Evolutionary conservation across 2,888 invertebrate species (phyloP).

Genomic region (Peribatodes rhomboidaria): DNA sequence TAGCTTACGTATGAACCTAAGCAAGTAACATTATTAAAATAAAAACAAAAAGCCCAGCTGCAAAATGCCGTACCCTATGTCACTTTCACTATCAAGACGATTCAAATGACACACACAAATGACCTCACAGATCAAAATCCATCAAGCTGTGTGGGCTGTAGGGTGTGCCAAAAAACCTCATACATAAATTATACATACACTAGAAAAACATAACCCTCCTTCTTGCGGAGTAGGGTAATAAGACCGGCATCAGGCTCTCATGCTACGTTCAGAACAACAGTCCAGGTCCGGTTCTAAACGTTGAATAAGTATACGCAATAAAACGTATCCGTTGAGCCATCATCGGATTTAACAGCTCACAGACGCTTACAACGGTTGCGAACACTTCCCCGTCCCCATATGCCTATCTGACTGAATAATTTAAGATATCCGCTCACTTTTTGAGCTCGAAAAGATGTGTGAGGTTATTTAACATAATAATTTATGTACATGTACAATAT

Average conservation of each 20-base stretch:
- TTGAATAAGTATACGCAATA: conserved; percentile 78
- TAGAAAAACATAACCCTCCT: too few relatives aligned
- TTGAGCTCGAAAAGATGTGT: background rate
- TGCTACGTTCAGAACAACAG: conserved; percentile 17
- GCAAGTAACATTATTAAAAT: too few relatives aligned
- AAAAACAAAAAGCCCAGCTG: too few relatives aligned
- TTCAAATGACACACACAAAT: too few relatives aligned
- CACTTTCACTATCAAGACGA: too few relatives aligned
- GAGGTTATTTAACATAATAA: background rate
- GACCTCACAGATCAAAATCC: too few relatives aligned
- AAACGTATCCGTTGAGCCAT: conserved; percentile 76
- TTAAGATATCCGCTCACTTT: conserved; percentile 35
- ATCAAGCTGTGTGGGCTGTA: too few relatives aligned
- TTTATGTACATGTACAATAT: background rate
- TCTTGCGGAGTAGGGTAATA: too few relatives aligned
- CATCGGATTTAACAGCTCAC: conserved; percentile 76
- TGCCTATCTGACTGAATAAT: conserved; percentile 54
- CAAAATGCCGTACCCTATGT: too few relatives aligned
- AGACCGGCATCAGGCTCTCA: background rate
- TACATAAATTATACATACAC: too few relatives aligned
- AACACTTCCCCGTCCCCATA: conserved; percentile 53
- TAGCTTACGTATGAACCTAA: too few relatives aligned
- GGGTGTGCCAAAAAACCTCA: too few relatives aligned
- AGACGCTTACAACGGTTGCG: conserved; percentile 69
- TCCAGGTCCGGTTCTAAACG: conserved; percentile 21